Percentiles rank a stretch among this genome's conserved stretches.
These are phyloP conservation scores for Koerneria pararmatus DNA, from an alignment of 2,888 invertebrate genomes.

Conservation along the genomic window DNA sequence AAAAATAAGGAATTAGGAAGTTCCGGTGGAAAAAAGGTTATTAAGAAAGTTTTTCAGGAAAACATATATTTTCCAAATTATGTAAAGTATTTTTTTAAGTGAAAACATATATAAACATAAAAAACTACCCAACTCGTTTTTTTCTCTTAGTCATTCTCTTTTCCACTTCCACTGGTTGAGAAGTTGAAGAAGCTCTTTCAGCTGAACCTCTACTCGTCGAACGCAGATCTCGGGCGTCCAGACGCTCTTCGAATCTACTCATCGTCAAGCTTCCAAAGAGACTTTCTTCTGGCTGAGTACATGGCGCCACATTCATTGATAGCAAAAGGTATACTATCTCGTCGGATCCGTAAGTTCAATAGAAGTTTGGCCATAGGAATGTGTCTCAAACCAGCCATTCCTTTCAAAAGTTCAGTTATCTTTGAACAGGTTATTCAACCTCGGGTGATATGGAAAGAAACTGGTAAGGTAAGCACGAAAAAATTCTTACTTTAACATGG, in stretches of 20 bases:
- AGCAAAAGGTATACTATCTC: not conserved
- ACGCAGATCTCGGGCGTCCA: constrained; percentile 46
- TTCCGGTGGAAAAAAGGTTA: not conserved
- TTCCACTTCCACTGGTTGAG: too few relatives aligned
- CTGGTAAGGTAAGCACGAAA: too few relatives aligned
- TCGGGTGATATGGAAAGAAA: too few relatives aligned
- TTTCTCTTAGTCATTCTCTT: too few relatives aligned
- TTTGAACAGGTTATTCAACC: too few relatives aligned
- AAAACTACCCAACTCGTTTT: too few relatives aligned
- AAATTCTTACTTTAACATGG: too few relatives aligned
- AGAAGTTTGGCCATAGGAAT: not conserved
- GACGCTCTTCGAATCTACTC: constrained; percentile 49
- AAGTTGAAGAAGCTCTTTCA: constrained; percentile 24
- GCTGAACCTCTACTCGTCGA: constrained; percentile 49
- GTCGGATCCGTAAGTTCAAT: not conserved
- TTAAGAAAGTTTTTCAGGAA: too few relatives aligned
- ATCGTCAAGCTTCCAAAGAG: constrained; percentile 40
- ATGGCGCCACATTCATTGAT: constrained; percentile 19
- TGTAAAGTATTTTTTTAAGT: too few relatives aligned
- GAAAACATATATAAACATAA: too few relatives aligned
- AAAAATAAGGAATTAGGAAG: not conserved
- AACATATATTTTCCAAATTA: too few relatives aligned
- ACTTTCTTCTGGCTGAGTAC: constrained; percentile 38
- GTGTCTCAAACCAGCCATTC: not conserved
- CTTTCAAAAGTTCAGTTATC: not conserved